Percentiles rank a stretch among this genome's conserved stretches.
These are phyloP conservation scores for Eristalinus aeneus DNA, from an alignment of 2,888 invertebrate species.

Conservation along the genomic window DNA sequence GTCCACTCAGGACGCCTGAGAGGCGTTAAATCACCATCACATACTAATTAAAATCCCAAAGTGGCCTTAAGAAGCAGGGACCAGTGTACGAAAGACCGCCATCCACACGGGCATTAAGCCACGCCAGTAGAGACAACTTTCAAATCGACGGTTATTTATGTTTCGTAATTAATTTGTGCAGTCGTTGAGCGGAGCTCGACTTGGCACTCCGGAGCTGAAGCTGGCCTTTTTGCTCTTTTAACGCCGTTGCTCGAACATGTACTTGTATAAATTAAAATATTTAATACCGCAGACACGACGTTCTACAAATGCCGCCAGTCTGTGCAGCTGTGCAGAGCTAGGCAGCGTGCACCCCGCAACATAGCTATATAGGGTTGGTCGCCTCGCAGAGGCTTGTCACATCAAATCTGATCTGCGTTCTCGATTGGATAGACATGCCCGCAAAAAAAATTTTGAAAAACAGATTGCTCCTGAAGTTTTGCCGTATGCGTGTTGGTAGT, in stretches of 20 bases:
- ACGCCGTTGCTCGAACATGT: slow-evolving; percentile 3
- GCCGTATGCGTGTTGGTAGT: neutral
- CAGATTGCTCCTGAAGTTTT: neutral
- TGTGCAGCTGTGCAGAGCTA: slow-evolving; percentile 2
- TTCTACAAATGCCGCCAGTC: slow-evolving; percentile 30
- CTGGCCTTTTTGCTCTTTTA: slow-evolving; percentile 51
- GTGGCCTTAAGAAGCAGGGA: neutral
- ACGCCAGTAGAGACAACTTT: slow-evolving; percentile 55
- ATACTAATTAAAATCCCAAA: slow-evolving; percentile 39
- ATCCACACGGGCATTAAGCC: neutral
- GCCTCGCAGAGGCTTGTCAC: slow-evolving; percentile 46
- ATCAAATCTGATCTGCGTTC: slow-evolving; percentile 36
- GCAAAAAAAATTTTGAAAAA: slow-evolving; percentile 41
- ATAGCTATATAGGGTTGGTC: slow-evolving; percentile 18
- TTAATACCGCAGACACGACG: slow-evolving; percentile 52
- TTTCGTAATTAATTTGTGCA: slow-evolving; percentile 51
- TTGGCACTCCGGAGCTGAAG: neutral
- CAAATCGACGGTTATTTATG: slow-evolving; percentile 63
- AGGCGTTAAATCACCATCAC: slow-evolving; percentile 62
- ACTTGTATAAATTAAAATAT: slow-evolving; percentile 62
- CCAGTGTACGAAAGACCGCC: neutral
- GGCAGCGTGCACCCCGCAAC: neutral
- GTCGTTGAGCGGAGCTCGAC: slow-evolving; percentile 25
- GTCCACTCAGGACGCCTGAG: slow-evolving; percentile 27
- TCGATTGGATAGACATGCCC: slow-evolving; percentile 21